phyloP scores from a whole-genome alignment of 2,797 vertebrate species.

The Rousettus madagascariensis region DNA sequence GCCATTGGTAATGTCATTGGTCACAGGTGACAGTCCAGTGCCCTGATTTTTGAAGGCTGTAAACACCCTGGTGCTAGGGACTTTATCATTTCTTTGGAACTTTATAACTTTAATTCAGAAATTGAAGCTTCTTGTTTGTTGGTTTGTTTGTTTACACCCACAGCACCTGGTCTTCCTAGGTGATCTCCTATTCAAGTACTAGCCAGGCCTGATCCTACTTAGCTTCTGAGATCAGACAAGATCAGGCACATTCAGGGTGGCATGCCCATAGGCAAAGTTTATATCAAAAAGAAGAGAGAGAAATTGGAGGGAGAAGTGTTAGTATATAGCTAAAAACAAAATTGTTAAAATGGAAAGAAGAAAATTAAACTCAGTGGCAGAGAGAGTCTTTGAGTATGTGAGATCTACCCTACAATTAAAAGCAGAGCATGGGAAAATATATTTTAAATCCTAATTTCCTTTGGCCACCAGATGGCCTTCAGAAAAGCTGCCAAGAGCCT shows the following conservation, averaged over 20 bases:
- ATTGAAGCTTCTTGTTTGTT: not conserved
- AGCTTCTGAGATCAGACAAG: too few relatives aligned
- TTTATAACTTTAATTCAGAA: conserved; percentile 50
- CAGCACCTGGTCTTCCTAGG: too few relatives aligned
- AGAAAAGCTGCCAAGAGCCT: conserved; percentile 6
- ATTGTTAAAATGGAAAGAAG: conserved; percentile 9
- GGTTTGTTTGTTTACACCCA: too few relatives aligned
- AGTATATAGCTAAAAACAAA: conserved; percentile 37
- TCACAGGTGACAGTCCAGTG: not conserved
- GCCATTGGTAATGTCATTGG: not conserved
- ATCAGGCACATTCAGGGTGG: too few relatives aligned
- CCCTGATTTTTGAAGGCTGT: not conserved
- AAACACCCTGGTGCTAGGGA: not conserved
- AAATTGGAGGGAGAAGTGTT: not conserved
- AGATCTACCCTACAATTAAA: conserved; percentile 18
- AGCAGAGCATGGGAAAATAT: not conserved
- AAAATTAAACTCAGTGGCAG: not conserved
- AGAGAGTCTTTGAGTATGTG: conserved; percentile 36
- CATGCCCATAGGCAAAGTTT: not conserved
- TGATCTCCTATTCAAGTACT: too few relatives aligned
- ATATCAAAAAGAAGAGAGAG: not conserved
- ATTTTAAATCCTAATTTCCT: conserved; percentile 53
- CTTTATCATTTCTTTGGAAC: conserved; percentile 3
- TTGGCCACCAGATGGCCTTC: conserved; percentile 53
- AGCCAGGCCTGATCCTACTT: too few relatives aligned